These are phyloP conservation scores for Gisinianus flammeolus DNA, from an alignment of 2,888 invertebrate species.

Conservation along the genomic window DNA sequence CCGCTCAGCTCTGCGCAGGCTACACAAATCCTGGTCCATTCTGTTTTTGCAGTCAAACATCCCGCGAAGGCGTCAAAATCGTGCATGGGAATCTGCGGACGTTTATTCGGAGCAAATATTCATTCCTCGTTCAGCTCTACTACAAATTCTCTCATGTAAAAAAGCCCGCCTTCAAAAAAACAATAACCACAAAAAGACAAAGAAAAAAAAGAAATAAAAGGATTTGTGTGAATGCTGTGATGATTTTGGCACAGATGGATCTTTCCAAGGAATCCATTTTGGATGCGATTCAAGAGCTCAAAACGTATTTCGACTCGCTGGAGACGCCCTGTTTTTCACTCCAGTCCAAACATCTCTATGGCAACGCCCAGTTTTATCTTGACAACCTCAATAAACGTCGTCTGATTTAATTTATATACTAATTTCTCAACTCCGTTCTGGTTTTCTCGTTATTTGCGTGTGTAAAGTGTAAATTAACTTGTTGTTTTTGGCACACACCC, in stretches of 20 bases:
- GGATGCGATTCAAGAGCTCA: background rate
- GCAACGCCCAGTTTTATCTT: background rate
- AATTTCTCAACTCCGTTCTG: no score
- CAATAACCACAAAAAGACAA: background rate
- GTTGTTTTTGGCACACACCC: no score
- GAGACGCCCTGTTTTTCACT: background rate
- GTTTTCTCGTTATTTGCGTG: no score
- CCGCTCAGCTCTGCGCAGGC: background rate
- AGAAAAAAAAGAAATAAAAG: background rate
- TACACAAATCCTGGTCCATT: background rate
- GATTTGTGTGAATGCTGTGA: background rate
- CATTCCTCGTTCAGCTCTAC: constrained; percentile 15
- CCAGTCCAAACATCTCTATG: background rate
- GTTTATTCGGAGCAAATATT: background rate
- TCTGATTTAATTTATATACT: no score
- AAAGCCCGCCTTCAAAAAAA: background rate
- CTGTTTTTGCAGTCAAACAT: constrained; percentile 23
- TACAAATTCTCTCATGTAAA: background rate
- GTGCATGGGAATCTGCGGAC: constrained; percentile 30
- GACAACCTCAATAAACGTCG: no score
- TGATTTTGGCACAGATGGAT: background rate
- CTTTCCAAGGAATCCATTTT: background rate
- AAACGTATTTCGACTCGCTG: background rate
- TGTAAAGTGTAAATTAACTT: no score
- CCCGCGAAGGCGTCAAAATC: background rate